Base-by-base conservation (phyloP, 2,888 invertebrate species). In the Drosophila macrospina region DNA sequence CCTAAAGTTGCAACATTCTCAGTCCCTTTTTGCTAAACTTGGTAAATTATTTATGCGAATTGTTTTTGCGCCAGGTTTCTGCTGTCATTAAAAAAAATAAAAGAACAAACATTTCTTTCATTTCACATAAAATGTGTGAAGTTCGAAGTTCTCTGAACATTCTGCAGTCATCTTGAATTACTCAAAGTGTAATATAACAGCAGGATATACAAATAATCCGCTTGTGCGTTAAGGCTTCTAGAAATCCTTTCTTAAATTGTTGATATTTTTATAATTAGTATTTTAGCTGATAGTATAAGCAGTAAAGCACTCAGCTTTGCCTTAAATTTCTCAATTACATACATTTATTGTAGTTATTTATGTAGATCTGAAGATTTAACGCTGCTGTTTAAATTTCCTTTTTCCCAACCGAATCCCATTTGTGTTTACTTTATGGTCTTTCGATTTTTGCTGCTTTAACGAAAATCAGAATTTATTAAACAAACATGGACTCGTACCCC, bases 11-110 rank as follows among this genome's bases (percentile, higher is more conserved):
- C 64, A 61, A 32, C 34, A 5, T 10, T 20, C 16, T 42, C 42
- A 15, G 4, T n/a, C 30, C 15, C 26, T 11, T 15, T 28, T 15
- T 28, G n/a, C 52, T 13, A 37, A 61, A 55, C 48, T 63, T 78
- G 20, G 68, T 78, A 48, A 73, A 78, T 75, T 69, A 67, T 72
- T 50, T 54, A 77, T 67, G 56, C 28, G 36, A 50, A 63, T 56
- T 48, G 63, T 30, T 63, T 63, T 37, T 52, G 52, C 76, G 30
- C 20, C 60, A 71, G 37, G 41, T 45, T 54, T 36, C n/a, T 13
- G 15, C 24, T 44, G 51, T 54, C 60, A 51, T 69, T 59, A 51
- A 63, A 42, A 54, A 55, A 44, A 51, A 63, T 59, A 51, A 63
- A 42, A 54, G 51, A 44, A 20, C 34, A 42, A 32, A 37, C 30